Percentiles rank a stretch among this genome's conserved stretches.
Evolutionary conservation across 2,888 invertebrate genomes (phyloP).

Genomic region (Agonopterix arenella): DNA sequence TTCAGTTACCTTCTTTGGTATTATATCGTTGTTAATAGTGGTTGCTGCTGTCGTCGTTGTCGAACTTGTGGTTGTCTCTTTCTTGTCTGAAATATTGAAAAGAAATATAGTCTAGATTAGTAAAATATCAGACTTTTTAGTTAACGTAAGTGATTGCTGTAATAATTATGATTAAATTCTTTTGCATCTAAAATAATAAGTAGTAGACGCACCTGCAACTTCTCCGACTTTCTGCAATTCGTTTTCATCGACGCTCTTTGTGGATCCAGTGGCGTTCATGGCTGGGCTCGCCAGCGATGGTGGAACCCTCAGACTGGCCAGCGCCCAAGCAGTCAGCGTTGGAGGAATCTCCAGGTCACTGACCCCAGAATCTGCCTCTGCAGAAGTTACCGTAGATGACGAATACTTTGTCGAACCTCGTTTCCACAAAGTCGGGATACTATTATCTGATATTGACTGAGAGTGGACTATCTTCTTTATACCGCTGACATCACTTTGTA

Average conservation of each 20-base stretch:
- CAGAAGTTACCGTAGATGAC: constrained; percentile 37
- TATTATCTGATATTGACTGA: constrained; percentile 60
- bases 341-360: constrained; percentile 66
- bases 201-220: constrained; percentile 35
- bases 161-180: background rate
- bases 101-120: background rate
- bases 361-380: constrained; percentile 34
- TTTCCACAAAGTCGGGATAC: constrained; percentile 66
- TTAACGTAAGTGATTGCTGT: background rate
- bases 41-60: constrained; percentile 31
- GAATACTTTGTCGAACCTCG: constrained; percentile 67
- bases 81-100: constrained; percentile 49
- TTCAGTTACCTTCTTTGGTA: constrained; percentile 44
- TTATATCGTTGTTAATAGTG: constrained; percentile 42
- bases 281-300: constrained; percentile 36
- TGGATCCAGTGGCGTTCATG: constrained; percentile 35
- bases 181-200: background rate
- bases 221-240: constrained; percentile 65
- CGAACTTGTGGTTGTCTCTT: constrained; percentile 32
- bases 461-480: constrained; percentile 58
- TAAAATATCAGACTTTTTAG: background rate
- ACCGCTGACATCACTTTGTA: constrained; percentile 55
- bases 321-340: constrained; percentile 70
- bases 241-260: constrained; percentile 54
- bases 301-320: constrained; percentile 63